Conservation (phyloP, 2,888 invertebrate species). For the Heliconius charithonia region DNA sequence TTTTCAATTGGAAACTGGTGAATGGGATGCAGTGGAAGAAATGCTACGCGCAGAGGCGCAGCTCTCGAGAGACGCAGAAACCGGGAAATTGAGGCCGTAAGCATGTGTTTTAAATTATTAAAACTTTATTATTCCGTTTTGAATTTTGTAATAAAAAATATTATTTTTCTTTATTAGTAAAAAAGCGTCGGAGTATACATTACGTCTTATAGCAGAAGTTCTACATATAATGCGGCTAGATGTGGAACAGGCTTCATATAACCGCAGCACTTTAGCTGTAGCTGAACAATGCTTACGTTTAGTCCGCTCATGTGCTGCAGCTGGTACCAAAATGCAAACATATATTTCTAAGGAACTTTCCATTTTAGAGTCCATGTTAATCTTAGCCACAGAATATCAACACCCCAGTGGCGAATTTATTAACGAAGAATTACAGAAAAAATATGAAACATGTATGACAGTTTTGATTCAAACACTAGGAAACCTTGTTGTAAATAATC, state of each 20-base stretch:
- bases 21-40: conserved; percentile 81
- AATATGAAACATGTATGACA: conserved; percentile 78
- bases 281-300: conserved; percentile 81
- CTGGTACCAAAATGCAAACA: conserved; percentile 80
- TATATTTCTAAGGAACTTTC: conserved; percentile 80
- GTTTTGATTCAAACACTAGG: conserved; percentile 83
- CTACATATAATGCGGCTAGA: conserved; percentile 79
- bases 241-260: conserved; percentile 77
- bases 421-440: conserved; percentile 76
- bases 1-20: conserved; percentile 78
- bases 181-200: conserved; percentile 80
- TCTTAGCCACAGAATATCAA: conserved; percentile 76
- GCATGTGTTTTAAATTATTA: conserved; percentile 44
- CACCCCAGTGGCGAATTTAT: conserved; percentile 74
- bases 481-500: conserved; percentile 83
- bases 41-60: conserved; percentile 81
- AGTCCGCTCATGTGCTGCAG: conserved; percentile 81
- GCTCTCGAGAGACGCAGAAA: conserved; percentile 77
- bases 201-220: conserved; percentile 79
- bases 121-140: neutral
- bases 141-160: neutral
- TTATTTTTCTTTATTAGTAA: conserved; percentile 64
- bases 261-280: conserved; percentile 78
- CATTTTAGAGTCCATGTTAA: conserved; percentile 77
- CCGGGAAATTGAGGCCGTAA: conserved; percentile 79